Evolutionary conservation across 2,797 vertebrate species (phyloP).

Genomic region (Mallotus villosus): DNA sequence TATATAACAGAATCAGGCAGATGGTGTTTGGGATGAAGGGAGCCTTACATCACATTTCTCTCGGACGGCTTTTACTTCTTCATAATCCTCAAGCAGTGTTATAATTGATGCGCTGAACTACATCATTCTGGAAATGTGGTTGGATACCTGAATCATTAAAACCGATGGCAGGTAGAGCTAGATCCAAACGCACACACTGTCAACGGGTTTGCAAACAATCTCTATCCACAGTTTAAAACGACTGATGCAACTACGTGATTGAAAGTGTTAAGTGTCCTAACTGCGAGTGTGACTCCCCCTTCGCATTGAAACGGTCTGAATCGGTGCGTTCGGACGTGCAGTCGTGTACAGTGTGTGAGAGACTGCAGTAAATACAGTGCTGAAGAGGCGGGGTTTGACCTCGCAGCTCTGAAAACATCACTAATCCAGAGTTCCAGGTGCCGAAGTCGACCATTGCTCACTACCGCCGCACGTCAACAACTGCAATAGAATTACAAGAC

Average conservation of each 20-base stretch:
- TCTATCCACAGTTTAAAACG: background rate
- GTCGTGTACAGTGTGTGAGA: constrained; percentile 47
- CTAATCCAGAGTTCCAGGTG: constrained; percentile 82
- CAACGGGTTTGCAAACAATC: too few species aligned
- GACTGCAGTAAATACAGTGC: constrained; percentile 73
- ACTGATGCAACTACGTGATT: background rate
- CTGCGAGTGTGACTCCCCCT: constrained; percentile 36
- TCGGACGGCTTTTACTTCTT: constrained; percentile 22
- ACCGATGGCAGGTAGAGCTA: too few species aligned
- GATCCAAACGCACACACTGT: too few species aligned
- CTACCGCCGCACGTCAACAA: constrained; percentile 54
- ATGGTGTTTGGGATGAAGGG: constrained; percentile 69
- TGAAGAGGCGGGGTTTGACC: constrained; percentile 77
- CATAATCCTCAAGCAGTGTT: constrained; percentile 32
- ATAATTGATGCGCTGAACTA: constrained; percentile 2
- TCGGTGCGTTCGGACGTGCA: constrained; percentile 13
- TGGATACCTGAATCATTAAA: too few species aligned
- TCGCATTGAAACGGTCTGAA: constrained; percentile 22
- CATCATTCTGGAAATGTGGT: background rate
- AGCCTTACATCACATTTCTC: constrained; percentile 64
- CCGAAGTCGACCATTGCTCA: constrained; percentile 60
- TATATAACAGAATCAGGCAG: constrained; percentile 73
- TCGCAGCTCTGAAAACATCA: constrained; percentile 74
- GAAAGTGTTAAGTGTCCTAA: constrained; percentile 1
- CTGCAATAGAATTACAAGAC: constrained; percentile 35